A percentile compares a stretch with the other conserved stretches of the same genome.
Conservation (phyloP, 2,888 invertebrate genomes). For the Melinopterus prodromus region DNA sequence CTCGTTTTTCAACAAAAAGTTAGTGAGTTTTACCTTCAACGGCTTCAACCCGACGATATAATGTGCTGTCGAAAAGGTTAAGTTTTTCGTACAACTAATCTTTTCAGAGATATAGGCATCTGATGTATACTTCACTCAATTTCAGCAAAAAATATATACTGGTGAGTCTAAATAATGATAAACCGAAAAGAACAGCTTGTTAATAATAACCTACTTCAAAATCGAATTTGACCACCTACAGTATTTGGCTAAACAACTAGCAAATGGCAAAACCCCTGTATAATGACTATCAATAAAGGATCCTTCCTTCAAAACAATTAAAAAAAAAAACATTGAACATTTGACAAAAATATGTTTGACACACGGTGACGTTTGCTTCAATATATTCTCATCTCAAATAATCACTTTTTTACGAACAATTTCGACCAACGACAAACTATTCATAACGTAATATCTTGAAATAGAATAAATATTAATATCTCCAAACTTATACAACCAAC, state of each 20-base stretch:
- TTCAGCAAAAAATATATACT: not conserved
- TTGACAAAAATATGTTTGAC: constrained; percentile 1
- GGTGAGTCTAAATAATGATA: constrained; percentile 10
- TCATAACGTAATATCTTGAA: not conserved
- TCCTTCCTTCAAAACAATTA: not conserved
- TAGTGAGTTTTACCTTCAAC: too few species aligned
- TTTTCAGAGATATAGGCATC: too few species aligned
- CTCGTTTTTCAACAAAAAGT: too few species aligned
- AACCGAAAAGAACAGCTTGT: not conserved
- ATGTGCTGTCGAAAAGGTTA: too few species aligned
- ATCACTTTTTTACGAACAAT: not conserved
- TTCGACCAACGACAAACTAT: not conserved
- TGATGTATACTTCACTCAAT: too few species aligned
- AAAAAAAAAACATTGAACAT: not conserved
- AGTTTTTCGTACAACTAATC: too few species aligned
- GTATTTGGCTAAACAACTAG: too few species aligned
- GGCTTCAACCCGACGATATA: too few species aligned
- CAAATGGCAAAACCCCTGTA: not conserved
- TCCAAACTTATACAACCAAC: constrained; percentile 10
- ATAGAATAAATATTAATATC: not conserved
- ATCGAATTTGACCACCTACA: too few species aligned
- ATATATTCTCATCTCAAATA: too few species aligned
- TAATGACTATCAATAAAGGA: constrained; percentile 5
- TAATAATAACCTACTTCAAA: too few species aligned
- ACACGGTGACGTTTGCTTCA: constrained; percentile 5